phyloP scores from a whole-genome alignment of 2,888 invertebrate species.

The Agriotes lineatus region DNA sequence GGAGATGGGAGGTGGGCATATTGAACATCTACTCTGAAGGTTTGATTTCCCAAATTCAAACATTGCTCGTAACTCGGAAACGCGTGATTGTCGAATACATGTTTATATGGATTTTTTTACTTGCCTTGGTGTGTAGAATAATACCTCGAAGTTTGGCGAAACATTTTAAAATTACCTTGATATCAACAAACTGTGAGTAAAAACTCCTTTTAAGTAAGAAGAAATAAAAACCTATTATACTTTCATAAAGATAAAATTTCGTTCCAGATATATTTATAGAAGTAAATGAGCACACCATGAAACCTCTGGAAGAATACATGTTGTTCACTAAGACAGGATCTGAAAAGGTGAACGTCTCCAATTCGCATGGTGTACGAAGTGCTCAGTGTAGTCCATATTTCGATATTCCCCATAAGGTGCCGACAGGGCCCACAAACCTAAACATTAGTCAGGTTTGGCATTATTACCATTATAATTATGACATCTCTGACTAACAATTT shows the following conservation, averaged over 20 bases:
- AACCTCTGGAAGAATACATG: constrained; percentile 93
- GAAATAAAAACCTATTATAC: too few species aligned
- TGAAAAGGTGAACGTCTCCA: constrained; percentile 88
- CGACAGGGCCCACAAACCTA: constrained; percentile 69
- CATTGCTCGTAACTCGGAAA: too few species aligned
- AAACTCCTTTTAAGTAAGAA: too few species aligned
- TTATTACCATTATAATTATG: too few species aligned
- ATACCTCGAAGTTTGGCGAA: not conserved
- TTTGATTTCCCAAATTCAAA: too few species aligned
- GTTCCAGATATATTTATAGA: constrained; percentile 85
- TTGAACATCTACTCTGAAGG: too few species aligned
- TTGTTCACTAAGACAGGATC: constrained; percentile 87
- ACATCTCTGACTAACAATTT: too few species aligned
- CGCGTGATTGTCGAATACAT: too few species aligned
- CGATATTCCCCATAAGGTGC: constrained; percentile 72
- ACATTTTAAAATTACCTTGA: too few species aligned
- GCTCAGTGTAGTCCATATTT: constrained; percentile 89
- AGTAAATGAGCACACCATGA: constrained; percentile 89
- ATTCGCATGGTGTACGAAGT: constrained; percentile 86
- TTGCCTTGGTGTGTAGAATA: not conserved
- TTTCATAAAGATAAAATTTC: constrained; percentile 2
- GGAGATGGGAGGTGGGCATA: too few species aligned
- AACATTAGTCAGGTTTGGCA: constrained; percentile 72
- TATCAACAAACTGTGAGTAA: too few species aligned
- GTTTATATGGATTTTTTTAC: too few species aligned